Base-by-base conservation (phyloP, 2,797 vertebrate genomes). In the Characodon lateralis region DNA sequence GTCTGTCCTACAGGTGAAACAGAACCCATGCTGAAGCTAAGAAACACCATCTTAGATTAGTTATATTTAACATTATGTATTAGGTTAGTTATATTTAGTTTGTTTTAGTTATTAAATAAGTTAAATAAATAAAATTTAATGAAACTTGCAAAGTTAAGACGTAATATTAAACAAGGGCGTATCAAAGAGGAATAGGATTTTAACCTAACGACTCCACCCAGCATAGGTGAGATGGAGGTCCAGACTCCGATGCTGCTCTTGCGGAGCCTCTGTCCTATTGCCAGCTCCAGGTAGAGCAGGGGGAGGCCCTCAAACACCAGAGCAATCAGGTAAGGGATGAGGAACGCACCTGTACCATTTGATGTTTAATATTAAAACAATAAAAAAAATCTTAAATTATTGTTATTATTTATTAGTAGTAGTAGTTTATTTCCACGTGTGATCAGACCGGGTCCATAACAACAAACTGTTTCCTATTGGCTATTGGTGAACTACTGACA, bases 281-380 rank as follows among this genome's bases (percentile, higher is more conserved):
- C 97, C 55, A 98, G 84, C 90, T 99, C 97, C 0, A 98, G 91
- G 79, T 97, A 96, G 78, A 99, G 94, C 78, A 99, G 87, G 0
- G 97, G 98, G 71, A 98, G 93, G 35, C 97, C 97, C 94, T 98
- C 94, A 0, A 97, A 96, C 82, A 97, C 86, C 88, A 99, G 91
- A 0, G 97, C 97, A 0, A 97, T 89, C 82, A 96, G 16, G 83
- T 98, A 98, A 0, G 98, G 97, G 72, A 98, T 96, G 86, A 99
- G 95, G 93, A 98, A 98, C 8, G 97, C 96, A 12, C 97, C 98
- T 98, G 89, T 35, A 35, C 35, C 4, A 35, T 35, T 35, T 35
- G 35, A 35, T 35, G 35, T 35, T 35, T 35, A 35, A 35, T 35
- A 35, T 35, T 35, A 35, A 35, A 35, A 35, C 35, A 35, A 35